Conservation (phyloP, 2,113 vertebrate species). For the Colossoma macropomum region DNA sequence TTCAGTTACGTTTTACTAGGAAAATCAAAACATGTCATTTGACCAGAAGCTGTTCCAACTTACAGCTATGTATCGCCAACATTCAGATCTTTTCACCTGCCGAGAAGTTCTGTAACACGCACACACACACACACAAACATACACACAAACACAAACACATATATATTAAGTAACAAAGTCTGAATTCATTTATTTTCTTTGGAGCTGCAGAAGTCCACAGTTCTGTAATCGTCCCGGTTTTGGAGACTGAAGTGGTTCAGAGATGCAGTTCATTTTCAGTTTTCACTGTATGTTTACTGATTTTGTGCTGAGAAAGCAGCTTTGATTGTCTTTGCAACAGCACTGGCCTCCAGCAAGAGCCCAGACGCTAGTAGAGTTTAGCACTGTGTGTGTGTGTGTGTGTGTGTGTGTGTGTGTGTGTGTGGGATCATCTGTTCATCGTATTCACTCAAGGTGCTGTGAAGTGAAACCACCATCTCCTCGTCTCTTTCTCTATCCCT, state of each 20-base stretch:
- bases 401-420: neutral
- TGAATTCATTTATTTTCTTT: no score
- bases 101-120: no score
- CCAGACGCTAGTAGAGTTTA: neutral
- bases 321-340: conserved; percentile 8
- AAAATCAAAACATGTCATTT: no score
- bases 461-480: neutral
- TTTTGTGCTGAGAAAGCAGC: neutral
- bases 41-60: no score
- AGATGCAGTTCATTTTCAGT: conserved; percentile 23
- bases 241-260: neutral
- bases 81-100: no score
- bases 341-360: no score
- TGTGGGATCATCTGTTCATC: neutral
- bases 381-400: neutral
- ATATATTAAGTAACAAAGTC: no score
- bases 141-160: no score
- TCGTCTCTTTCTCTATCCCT: neutral
- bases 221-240: neutral
- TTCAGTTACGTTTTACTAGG: no score
- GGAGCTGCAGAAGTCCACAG: no score
- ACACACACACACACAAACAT: no score
- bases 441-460: neutral
- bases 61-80: no score
- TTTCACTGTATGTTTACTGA: neutral